These are phyloP conservation scores for Andrena camellia DNA, from an alignment of 2,888 invertebrate genomes.

Conservation along the genomic window DNA sequence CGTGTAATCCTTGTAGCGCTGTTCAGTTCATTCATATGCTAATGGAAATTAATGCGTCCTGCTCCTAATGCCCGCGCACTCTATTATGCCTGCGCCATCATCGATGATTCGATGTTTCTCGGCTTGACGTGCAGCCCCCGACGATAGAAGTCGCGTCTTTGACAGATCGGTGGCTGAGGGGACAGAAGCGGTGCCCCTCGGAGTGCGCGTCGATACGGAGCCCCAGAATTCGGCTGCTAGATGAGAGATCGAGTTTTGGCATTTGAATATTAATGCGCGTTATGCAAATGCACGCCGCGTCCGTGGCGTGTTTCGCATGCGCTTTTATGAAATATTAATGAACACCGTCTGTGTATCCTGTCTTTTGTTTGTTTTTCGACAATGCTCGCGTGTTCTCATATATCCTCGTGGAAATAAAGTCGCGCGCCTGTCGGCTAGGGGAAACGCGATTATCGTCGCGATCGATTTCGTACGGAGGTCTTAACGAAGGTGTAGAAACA, in stretches of 20 bases:
- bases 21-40: conserved; percentile 60
- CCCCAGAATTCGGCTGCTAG: not conserved
- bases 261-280: conserved; percentile 44
- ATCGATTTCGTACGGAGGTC: not conserved
- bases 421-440: not conserved
- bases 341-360: not conserved
- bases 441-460: conserved; percentile 2
- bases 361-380: not conserved
- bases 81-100: conserved; percentile 10
- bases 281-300: conserved; percentile 38
- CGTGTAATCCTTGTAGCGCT: conserved; percentile 41
- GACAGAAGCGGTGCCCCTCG: too few species aligned
- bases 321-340: conserved; percentile 47
- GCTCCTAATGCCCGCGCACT: conserved; percentile 38
- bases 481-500: too few species aligned
- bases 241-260: conserved; percentile 16
- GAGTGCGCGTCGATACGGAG: conserved; percentile 4
- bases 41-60: conserved; percentile 62
- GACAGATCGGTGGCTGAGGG: not conserved
- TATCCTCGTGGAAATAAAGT: not conserved
- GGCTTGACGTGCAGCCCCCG: not conserved
- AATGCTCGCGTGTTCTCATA: not conserved
- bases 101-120: conserved; percentile 43
- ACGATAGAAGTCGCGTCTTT: not conserved
- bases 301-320: not conserved